Evolutionary conservation across 2,797 vertebrate genomes (phyloP), one percentile per base, ranked within the genome.

Genomic region (Gadopsis marmoratus): DNA sequence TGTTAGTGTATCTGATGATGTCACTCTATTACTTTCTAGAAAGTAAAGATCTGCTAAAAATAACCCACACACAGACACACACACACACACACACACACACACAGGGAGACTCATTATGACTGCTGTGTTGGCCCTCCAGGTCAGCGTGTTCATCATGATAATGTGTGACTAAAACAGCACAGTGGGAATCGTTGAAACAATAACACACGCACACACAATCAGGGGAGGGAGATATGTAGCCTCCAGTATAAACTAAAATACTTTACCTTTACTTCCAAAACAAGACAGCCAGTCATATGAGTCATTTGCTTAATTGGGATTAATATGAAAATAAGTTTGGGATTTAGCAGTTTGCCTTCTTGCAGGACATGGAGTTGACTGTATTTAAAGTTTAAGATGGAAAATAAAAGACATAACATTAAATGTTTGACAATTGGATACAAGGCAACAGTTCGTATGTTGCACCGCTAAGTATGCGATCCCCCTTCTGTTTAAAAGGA

Each of bases 121-220:
- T 47, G 50, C 12, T 74, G 64, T 65, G 26, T 45, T 74, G 77
- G 45, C 78, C 76, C 81, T 71, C 35, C 33, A 69, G 77, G 79
- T 86, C 75, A 86, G 56, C 33, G 9, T 71, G 71, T 76, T 81
- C 70, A 74, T 83, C 69, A 75, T 71, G 68, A 74, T 82, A 60
- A 76, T 76, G 75, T 35, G 58, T 71, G 64, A 71, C 53, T 62
- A 71, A 74, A 83, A 75, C 47, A 51, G 45, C 7, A 8, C 41
- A 45, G 33, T 48, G 65, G 56, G 70, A 51, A 55, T 71, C 70
- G 71, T 79, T 71, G 70, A 71, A 71, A 64, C 37, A 51, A 73
- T 64, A 55, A 73, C 17, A 51, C n/a, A 26, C 21, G 31, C 5
- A 37, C 9, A 71, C n/a, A 26, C 16, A 55, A 16, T 33, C 19